phyloP scores from a whole-genome alignment of 2,888 invertebrate genomes.

The Notodonta ziczac region DNA sequence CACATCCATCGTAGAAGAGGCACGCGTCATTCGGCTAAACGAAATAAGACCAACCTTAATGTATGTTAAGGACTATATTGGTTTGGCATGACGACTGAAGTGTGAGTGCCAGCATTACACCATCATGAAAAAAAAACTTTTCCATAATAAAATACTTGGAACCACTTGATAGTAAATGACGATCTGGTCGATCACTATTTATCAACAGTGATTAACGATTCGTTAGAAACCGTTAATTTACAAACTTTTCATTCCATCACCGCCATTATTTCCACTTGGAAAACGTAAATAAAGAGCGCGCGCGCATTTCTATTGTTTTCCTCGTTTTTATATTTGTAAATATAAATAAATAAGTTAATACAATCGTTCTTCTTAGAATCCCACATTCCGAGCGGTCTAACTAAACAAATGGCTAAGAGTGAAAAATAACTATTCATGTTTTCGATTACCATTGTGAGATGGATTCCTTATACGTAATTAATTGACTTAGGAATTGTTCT shows the following conservation, averaged over 20 bases:
- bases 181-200: too few relatives aligned
- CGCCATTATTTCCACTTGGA: slow-evolving; percentile 40
- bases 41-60: too few relatives aligned
- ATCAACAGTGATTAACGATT: slow-evolving; percentile 6
- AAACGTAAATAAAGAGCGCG: slow-evolving; percentile 32
- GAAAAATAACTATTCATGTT: slow-evolving; percentile 10
- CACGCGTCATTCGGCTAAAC: too few relatives aligned
- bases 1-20: too few relatives aligned
- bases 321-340: slow-evolving; percentile 53
- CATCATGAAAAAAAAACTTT: too few relatives aligned
- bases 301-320: slow-evolving; percentile 55
- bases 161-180: too few relatives aligned
- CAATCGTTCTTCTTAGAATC: slow-evolving; percentile 35
- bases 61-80: too few relatives aligned
- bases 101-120: too few relatives aligned
- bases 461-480: slow-evolving; percentile 5
- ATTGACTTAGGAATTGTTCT: background rate
- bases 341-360: slow-evolving; percentile 58
- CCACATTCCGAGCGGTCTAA: slow-evolving; percentile 17
- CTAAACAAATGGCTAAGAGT: slow-evolving; percentile 22
- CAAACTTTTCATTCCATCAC: slow-evolving; percentile 44
- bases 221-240: slow-evolving; percentile 15
- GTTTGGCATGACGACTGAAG: too few relatives aligned
- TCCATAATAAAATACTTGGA: too few relatives aligned
- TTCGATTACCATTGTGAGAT: background rate